Evolutionary conservation across 2,888 invertebrate genomes (phyloP), one percentile per base, ranked within the genome.

Genomic region (Nephrocerus scutellatus): DNA sequence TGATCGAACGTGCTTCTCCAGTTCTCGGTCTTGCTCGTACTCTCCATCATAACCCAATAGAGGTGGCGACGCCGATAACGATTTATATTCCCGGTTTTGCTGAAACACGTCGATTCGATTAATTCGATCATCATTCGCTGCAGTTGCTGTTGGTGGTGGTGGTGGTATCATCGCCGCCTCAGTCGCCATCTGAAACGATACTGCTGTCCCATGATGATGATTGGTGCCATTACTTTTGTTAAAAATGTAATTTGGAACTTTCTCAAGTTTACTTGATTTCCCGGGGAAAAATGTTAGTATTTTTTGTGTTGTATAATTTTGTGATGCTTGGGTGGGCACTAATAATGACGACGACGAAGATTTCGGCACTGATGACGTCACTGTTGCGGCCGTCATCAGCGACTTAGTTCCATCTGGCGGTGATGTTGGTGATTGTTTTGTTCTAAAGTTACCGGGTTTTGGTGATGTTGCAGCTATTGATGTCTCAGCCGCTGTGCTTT

Each of bases 391-490:
- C 18, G 10, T 10, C 12, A 14, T 10, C 6, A 23, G 22, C 30
- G 13, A 9, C n/a, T 8, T 12, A 24, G n/a, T 24, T n/a, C 8
- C 22, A 22, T 26, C 31, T 26, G 38, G 23, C 35, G 51, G 45
- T 54, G 53, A 50, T 51, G 55, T 56, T 54, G 55, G 52, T 56
- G 56, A 52, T 56, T 59, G 53, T 62, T 62, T 55, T 60, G 60
- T 60, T 60, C 61, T 39, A 49, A 48, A 47, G 59, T 52, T 52
- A 58, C 41, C 39, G 47, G 44, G 32, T 31, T 20, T 37, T 43
- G 44, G 19, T 46, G 48, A 28, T 41, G 45, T 39, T 39, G 37
- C 35, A 34, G 41, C 37, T 41, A 36, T 39, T 41, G 41, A 26
- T 40, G 36, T 36, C 39, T 9, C 28, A 15, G 9, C 28, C 26